A percentile compares a stretch with the other conserved stretches of the same genome.
These are phyloP conservation scores for Gerris lacustris DNA, from an alignment of 2,888 invertebrate species.

Conservation along the genomic window DNA sequence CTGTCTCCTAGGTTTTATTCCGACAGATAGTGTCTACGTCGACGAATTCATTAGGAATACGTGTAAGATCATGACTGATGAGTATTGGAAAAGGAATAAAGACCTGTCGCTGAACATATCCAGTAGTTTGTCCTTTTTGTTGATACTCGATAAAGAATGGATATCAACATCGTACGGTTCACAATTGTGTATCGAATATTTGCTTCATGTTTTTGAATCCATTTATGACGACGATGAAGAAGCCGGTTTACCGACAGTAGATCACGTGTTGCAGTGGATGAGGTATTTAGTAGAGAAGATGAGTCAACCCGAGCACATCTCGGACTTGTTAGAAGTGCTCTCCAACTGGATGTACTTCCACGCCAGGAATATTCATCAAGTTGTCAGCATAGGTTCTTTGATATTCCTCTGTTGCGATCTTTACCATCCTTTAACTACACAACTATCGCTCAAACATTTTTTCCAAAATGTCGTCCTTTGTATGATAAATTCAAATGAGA, in stretches of 20 bases:
- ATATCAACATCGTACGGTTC: background rate
- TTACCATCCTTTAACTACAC: background rate
- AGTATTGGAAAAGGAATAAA: background rate
- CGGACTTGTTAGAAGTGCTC: background rate
- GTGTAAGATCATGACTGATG: background rate
- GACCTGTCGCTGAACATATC: background rate
- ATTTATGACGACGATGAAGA: background rate
- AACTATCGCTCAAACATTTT: background rate
- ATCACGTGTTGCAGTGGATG: background rate
- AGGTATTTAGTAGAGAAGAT: background rate
- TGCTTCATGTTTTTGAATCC: background rate
- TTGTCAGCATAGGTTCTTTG: background rate
- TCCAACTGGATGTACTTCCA: background rate
- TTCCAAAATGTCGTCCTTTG: background rate
- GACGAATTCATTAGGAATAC: background rate
- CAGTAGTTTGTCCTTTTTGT: background rate
- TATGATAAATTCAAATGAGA: constrained; percentile 3
- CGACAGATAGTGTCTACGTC: background rate
- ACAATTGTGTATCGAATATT: background rate
- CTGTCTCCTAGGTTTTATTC: background rate
- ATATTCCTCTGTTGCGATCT: background rate
- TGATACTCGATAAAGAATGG: background rate
- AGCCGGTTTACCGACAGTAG: background rate
- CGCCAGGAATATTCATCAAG: background rate
- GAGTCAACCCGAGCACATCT: background rate